phyloP scores from a whole-genome alignment of 37 sponge, comb jelly and placozoan genomes.

The Beroe forskalii region DNA sequence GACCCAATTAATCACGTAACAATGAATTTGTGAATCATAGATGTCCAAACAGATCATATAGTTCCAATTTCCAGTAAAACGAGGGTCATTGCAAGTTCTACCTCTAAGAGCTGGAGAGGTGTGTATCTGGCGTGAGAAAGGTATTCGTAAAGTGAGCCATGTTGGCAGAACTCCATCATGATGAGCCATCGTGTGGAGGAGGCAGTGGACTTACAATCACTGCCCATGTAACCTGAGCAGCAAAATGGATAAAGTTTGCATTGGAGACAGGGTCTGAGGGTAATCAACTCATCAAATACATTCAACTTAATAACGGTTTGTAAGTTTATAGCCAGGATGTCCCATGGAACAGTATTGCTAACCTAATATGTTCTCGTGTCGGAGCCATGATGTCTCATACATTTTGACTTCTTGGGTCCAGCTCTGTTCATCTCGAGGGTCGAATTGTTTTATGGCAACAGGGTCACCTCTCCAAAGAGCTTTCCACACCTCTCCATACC shows the following conservation, averaged over 20 bases:
- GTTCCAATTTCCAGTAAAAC: too few species aligned
- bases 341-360: too few species aligned
- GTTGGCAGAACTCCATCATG: slow-evolving; percentile 64
- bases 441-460: slow-evolving; percentile 59
- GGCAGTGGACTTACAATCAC: slow-evolving; percentile 49
- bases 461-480: slow-evolving; percentile 57
- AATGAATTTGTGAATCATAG: too few species aligned
- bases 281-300: too few species aligned
- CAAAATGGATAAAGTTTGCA: neutral
- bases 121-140: slow-evolving; percentile 45
- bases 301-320: too few species aligned
- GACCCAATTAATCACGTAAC: too few species aligned
- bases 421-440: slow-evolving; percentile 63
- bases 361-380: slow-evolving; percentile 62
- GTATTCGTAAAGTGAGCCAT: slow-evolving; percentile 59
- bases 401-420: slow-evolving; percentile 61
- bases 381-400: slow-evolving; percentile 54
- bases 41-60: too few species aligned
- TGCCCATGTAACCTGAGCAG: slow-evolving; percentile 61
- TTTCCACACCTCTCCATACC: slow-evolving; percentile 61
- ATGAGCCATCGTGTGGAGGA: slow-evolving; percentile 48
- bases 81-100: too few species aligned
- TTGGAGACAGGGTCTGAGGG: too few species aligned
- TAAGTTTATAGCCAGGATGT: too few species aligned
- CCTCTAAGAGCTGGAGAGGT: slow-evolving; percentile 42